phyloP scores from a whole-genome alignment of 2,888 invertebrate species.

The Caenorhabditis sp. region DNA sequence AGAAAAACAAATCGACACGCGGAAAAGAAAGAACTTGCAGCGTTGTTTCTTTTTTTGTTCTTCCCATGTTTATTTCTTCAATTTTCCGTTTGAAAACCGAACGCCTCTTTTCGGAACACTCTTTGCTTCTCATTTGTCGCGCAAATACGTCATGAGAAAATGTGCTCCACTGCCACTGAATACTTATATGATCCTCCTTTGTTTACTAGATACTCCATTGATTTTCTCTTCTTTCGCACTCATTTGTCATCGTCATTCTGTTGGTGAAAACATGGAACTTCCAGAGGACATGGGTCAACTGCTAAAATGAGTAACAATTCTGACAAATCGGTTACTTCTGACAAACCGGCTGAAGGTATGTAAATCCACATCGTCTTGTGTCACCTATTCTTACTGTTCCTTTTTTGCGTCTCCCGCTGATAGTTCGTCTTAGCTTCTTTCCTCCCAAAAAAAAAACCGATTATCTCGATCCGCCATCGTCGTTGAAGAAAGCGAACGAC shows the following conservation, averaged over 20 bases:
- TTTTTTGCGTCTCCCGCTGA: background rate
- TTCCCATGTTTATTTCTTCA: background rate
- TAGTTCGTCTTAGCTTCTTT: constrained; percentile 1
- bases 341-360: constrained; percentile 49
- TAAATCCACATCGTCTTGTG: constrained; percentile 25
- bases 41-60: constrained; percentile 36
- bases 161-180: constrained; percentile 55
- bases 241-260: background rate
- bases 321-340: constrained; percentile 20
- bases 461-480: constrained; percentile 9
- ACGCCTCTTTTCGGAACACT: constrained; percentile 8
- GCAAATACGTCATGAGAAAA: constrained; percentile 23
- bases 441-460: background rate
- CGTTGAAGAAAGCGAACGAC: constrained; percentile 1
- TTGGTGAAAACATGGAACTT: background rate
- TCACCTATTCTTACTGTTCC: constrained; percentile 6
- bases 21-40: constrained; percentile 32
- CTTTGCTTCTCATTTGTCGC: background rate
- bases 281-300: constrained; percentile 51
- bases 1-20: constrained; percentile 27
- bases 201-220: constrained; percentile 58
- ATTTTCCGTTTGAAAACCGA: constrained; percentile 13
- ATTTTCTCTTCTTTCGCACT: constrained; percentile 31
- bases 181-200: constrained; percentile 49
- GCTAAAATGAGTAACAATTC: constrained; percentile 48